These are phyloP conservation scores for Regulus satrapa DNA, from an alignment of 2,113 vertebrate genomes.

Conservation along the genomic window DNA sequence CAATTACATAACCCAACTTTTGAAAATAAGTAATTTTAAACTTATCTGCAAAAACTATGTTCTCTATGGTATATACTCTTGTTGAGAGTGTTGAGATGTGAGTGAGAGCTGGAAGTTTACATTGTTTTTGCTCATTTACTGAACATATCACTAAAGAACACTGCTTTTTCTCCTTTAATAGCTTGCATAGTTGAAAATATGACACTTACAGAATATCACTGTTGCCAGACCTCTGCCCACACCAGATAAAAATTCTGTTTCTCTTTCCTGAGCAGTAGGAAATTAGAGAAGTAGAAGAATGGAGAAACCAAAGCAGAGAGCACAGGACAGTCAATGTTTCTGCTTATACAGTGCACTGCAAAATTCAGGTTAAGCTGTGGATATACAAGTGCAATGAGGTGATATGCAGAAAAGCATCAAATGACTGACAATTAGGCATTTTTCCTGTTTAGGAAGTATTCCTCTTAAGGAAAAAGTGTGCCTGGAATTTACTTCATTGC, in stretches of 20 bases:
- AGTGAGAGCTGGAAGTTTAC: neutral
- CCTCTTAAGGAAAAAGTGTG: neutral
- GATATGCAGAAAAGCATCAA: neutral
- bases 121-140: neutral
- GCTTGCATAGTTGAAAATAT: neutral
- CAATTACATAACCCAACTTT: neutral
- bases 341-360: neutral
- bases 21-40: neutral
- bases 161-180: neutral
- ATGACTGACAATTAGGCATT: neutral
- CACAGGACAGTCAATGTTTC: neutral
- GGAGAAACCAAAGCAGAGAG: neutral
- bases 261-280: neutral
- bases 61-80: neutral
- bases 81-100: neutral
- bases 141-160: neutral
- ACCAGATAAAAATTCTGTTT: neutral
- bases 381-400: neutral
- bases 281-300: neutral
- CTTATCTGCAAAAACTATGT: neutral
- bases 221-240: neutral
- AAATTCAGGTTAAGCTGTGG: neutral
- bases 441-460: no score
- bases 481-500: neutral
- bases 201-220: rapidly evolving